Conservation (phyloP, 1,140 invertebrate genomes). For the Whitmania pigra region DNA sequence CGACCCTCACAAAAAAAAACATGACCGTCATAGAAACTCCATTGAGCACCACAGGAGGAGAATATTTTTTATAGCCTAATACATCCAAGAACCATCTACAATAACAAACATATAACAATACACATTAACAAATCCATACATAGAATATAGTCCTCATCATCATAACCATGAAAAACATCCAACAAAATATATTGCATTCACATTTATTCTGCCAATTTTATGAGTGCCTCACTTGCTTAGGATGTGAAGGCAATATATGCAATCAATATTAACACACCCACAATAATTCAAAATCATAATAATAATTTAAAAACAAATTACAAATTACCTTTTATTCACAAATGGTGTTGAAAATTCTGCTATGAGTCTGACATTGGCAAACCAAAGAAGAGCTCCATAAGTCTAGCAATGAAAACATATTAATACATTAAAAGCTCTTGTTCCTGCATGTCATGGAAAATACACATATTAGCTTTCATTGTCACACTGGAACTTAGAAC, state of each 20-base stretch:
- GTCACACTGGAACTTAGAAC: too few relatives aligned
- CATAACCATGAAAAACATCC: not conserved
- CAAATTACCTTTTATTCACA: slow-evolving; percentile 36
- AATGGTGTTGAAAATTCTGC: slow-evolving; percentile 41
- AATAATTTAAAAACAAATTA: too few relatives aligned
- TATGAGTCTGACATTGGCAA: slow-evolving; percentile 38
- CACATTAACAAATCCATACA: too few relatives aligned
- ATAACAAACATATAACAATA: not conserved
- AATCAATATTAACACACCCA: too few relatives aligned
- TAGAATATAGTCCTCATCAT: not conserved
- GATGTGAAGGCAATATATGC: too few relatives aligned
- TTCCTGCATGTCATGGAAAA: too few relatives aligned
- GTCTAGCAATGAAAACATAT: slow-evolving; percentile 29
- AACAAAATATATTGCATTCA: not conserved
- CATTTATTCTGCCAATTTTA: not conserved
- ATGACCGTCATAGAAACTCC: slow-evolving; percentile 36
- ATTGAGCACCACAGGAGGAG: slow-evolving; percentile 32
- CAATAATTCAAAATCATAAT: not conserved
- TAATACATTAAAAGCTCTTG: not conserved
- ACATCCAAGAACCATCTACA: slow-evolving; percentile 36
- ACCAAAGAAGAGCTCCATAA: slow-evolving; percentile 35
- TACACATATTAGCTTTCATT: too few relatives aligned
- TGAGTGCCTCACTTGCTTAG: too few relatives aligned
- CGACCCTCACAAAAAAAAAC: slow-evolving; percentile 36
- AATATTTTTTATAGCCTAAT: slow-evolving; percentile 32